Conservation (phyloP, 2,113 vertebrate genomes). For the Gymnarchus niloticus region DNA sequence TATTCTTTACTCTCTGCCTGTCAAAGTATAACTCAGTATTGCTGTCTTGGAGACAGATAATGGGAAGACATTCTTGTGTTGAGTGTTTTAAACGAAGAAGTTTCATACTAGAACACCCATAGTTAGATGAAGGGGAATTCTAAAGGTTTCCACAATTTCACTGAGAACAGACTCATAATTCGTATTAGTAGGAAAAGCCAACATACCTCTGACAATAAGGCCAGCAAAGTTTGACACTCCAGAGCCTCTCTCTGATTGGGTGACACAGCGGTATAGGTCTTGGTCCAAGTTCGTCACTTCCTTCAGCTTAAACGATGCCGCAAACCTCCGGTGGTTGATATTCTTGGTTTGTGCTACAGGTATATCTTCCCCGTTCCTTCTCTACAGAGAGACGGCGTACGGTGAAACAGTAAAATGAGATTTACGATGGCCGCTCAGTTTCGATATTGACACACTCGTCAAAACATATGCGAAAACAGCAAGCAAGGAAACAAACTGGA, state of each 20-base stretch:
- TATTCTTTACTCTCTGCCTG: background rate
- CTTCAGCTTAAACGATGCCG: slow-evolving; percentile 87
- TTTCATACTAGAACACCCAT: background rate
- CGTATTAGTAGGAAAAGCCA: background rate
- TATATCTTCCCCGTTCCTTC: slow-evolving; percentile 91
- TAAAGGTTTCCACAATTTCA: background rate
- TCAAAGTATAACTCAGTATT: background rate
- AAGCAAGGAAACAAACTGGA: too few species aligned
- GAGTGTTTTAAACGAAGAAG: background rate
- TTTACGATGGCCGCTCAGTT: background rate
- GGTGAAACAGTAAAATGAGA: background rate
- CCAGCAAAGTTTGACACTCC: slow-evolving; percentile 96
- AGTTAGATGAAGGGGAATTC: background rate
- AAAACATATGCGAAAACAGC: background rate
- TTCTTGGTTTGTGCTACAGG: slow-evolving; percentile 93
- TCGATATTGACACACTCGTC: background rate
- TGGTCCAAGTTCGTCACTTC: slow-evolving; percentile 90
- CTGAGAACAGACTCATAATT: background rate
- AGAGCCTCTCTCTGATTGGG: slow-evolving; percentile 90
- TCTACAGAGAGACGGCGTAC: slow-evolving; percentile 57
- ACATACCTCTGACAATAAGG: slow-evolving; percentile 89
- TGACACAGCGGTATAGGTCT: slow-evolving; percentile 94
- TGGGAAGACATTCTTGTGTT: background rate
- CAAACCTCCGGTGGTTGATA: slow-evolving; percentile 96
- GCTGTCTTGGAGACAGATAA: background rate